phyloP scores from a whole-genome alignment of 2,113 vertebrate genomes.

The Gambusia affinis region DNA sequence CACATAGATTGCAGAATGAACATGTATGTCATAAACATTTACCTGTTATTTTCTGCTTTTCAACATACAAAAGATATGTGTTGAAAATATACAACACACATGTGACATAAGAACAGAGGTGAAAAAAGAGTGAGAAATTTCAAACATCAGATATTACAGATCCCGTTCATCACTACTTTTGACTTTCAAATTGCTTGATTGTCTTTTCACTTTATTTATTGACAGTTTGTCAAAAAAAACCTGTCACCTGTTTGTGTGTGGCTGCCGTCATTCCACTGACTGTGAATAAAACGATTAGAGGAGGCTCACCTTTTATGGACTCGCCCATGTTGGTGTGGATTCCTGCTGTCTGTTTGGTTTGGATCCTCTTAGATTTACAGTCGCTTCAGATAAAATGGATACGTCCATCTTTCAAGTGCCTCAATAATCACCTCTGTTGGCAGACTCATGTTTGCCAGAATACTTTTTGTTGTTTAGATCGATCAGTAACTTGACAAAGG shows the following conservation, averaged over 20 bases:
- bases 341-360: constrained; percentile 24
- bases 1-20: no score
- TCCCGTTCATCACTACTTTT: background rate
- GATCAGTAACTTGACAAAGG: background rate
- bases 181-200: background rate
- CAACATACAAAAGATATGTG: no score
- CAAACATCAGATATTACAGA: background rate
- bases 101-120: background rate
- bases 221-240: constrained; percentile 2
- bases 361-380: constrained; percentile 27
- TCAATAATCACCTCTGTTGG: constrained; percentile 44
- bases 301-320: constrained; percentile 56
- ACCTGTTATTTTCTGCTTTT: no score
- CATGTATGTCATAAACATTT: no score
- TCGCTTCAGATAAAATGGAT: constrained; percentile 39
- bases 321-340: constrained; percentile 21
- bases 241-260: constrained; percentile 6
- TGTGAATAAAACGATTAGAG: constrained; percentile 18
- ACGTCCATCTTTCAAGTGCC: constrained; percentile 28
- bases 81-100: no score
- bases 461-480: background rate
- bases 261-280: constrained; percentile 18
- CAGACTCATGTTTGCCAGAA: constrained; percentile 18
- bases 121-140: background rate
- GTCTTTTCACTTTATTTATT: background rate